Percentiles rank a stretch among this genome's conserved stretches.
phyloP scores from a whole-genome alignment of 2,888 invertebrate genomes.

The Calameuta idolon region DNA sequence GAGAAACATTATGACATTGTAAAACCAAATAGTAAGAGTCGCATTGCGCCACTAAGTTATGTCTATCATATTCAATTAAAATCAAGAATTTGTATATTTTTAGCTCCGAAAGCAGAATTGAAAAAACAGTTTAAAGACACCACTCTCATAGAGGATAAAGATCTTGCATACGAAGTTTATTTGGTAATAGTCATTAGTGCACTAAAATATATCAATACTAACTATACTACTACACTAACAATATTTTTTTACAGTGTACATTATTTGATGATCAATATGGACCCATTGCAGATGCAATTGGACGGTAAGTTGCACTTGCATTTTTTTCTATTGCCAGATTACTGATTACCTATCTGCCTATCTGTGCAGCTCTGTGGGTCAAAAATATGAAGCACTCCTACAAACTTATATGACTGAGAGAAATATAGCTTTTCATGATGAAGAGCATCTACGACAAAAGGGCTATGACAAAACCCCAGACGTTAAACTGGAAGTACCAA shows the following conservation, averaged over 20 bases:
- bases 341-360: not conserved
- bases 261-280: conserved; percentile 89
- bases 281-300: conserved; percentile 81
- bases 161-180: conserved; percentile 80
- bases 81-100: conserved; percentile 68
- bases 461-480: conserved; percentile 98
- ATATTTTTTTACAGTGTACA: conserved; percentile 72
- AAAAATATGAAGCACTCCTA: conserved; percentile 86
- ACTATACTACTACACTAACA: not conserved
- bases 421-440: conserved; percentile 78
- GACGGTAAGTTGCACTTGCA: conserved; percentile 72
- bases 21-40: conserved; percentile 38
- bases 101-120: conserved; percentile 68
- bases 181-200: conserved; percentile 69
- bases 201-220: not conserved
- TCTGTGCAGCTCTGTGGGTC: conserved; percentile 78
- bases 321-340: not conserved
- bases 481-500: conserved; percentile 89
- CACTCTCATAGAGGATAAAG: conserved; percentile 77
- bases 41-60: not conserved
- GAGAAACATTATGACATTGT: conserved; percentile 68
- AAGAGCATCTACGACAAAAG: conserved; percentile 81
- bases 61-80: conserved; percentile 29
- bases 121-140: conserved; percentile 78
- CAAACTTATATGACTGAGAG: conserved; percentile 73